These are phyloP conservation scores for Nephila pilipes DNA, from an alignment of 1,140 invertebrate genomes.

Conservation along the genomic window DNA sequence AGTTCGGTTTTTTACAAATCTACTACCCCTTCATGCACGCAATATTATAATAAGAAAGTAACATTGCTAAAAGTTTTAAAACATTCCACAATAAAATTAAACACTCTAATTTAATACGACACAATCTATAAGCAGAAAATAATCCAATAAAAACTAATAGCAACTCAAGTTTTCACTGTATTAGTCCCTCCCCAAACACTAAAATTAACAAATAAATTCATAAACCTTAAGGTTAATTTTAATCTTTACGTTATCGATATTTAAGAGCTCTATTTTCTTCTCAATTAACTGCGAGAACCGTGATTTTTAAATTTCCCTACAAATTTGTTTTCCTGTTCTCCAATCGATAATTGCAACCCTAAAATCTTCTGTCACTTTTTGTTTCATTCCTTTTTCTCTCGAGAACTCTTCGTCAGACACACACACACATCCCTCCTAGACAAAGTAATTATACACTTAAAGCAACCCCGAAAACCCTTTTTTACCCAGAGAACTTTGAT, in stretches of 20 bases:
- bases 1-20: neutral
- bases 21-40: neutral
- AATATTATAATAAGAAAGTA: neutral
- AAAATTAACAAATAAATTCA: slow-evolving; percentile 2
- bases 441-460: neutral
- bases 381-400: neutral
- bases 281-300: neutral
- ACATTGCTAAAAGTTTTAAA: neutral
- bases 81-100: neutral
- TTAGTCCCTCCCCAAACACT: neutral
- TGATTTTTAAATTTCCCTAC: neutral
- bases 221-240: neutral
- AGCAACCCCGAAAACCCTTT: neutral
- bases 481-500: slow-evolving; percentile 23
- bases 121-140: neutral
- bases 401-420: no score
- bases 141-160: neutral
- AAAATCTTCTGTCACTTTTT: neutral
- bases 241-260: neutral
- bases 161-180: neutral
- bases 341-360: neutral
- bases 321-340: neutral
- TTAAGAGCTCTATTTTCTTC: slow-evolving; percentile 10
- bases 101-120: neutral
- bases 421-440: neutral